Base-by-base conservation (phyloP, 2,797 vertebrate genomes). In the Ptychadena robeensis region DNA sequence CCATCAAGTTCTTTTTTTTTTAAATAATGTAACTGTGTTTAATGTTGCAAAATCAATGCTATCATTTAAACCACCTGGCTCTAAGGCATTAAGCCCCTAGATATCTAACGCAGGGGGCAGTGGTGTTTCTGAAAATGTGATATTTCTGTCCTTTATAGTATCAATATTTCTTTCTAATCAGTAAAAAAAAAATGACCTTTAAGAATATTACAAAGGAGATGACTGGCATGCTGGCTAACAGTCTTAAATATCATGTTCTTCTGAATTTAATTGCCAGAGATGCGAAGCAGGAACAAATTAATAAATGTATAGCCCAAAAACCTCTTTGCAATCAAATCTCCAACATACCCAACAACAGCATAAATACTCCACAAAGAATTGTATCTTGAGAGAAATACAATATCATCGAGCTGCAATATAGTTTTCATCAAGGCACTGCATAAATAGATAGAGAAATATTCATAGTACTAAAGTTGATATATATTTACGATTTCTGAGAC, bases 371-470 rank as follows among this genome's bases (percentile, higher is more conserved):
- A 73, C 74, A 78, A 78, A 78, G 81, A 72, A 83, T 78, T 78
- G 74, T 66, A 64, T 44, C 66, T 82, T 82, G 38, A 70, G 66
- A 77, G 74, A 78, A 82, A 83, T 72, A 65, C 81, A 78, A 78
- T 82, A 77, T 82, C 73, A 82, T 82, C 81, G 48, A 82, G 30
- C 67, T 78, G 59, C 74, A 82, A 78, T 83, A 78, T 78, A 83
- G 74, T 73, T 83, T 83, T 83, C 81, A 78, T 83, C 66, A 82
- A 70, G 66, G 48, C 68, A 15, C 53, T 77, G 73, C 72, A 82
- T 82, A 82, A 82, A 82, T 77, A 82, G 71, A 81, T 37, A 38
- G 59, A 78, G 74, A 83, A 83, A 78, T 78, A 83, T 78, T 78
- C 68, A 78, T 78, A 53, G 57, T 70, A 82, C 66, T 82, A 78